Evolutionary conservation across 1,140 invertebrate species (phyloP), one percentile per base, ranked within the genome.

Genomic region (Whitmania pigra): DNA sequence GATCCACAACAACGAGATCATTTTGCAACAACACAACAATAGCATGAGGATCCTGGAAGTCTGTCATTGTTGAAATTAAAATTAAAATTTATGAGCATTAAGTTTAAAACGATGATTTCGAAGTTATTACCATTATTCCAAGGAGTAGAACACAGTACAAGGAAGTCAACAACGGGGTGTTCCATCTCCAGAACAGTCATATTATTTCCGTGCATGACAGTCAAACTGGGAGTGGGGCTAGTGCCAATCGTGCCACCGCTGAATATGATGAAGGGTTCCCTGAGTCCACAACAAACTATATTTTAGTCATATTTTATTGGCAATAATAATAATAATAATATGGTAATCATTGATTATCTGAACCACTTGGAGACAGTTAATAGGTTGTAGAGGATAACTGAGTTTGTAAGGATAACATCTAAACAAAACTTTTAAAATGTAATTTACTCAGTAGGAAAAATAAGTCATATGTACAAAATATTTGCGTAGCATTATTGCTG

Each of bases 151-250:
- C 91, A 95, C 27, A 97, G 85, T 40, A 90, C 91, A 31, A 97
- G 88, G 86, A 99, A 98, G 86, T 97, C 94, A 68, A 98, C 87
- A 68, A 99, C 93, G 79, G 89, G 91, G 83, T 97, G 93, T 79
- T 99, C 96, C 96, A 99, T 98, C 86, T 99, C 94, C 75, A 98
- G 84, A 69, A 97, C 93, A 2, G 94, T 97, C 55, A 93, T 96
- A 74, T 77, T 80, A 73, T 82, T 82, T 25, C 80, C 81, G 63
- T 80, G 78, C 80, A 97, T 91, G 73, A 97, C 92, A 29, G 94
- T 96, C 79, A 99, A 90, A 81, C 92, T 93, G 74, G 94, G 94
- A 72, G 93, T 92, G 78, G 75, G 78, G 68, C 90, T 90, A 73
- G 90, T 89, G 78, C 89, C 89, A 60, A 93, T 89, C 83, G 95